Conservation (phyloP, 2,113 vertebrate species). For the Asarcornis scutulata region DNA sequence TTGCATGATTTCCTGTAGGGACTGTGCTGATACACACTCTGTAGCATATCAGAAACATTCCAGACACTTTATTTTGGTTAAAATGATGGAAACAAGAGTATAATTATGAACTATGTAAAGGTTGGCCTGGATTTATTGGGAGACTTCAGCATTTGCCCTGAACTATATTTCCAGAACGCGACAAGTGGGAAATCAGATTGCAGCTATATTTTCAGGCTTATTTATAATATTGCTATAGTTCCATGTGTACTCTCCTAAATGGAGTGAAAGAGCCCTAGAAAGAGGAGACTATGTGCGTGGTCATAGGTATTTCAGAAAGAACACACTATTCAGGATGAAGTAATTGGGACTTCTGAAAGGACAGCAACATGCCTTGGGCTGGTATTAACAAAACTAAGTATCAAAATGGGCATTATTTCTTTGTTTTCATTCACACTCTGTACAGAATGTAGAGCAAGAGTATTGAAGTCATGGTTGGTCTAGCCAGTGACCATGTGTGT, state of each 20-base stretch:
- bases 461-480: not conserved
- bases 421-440: not conserved
- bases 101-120: not conserved
- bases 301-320: not conserved
- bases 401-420: not conserved
- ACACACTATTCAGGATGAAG: accelerated
- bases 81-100: not conserved
- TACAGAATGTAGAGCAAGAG: not conserved
- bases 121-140: not conserved
- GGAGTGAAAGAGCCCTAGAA: not conserved
- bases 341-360: not conserved
- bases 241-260: not conserved
- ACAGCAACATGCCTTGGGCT: not conserved
- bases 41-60: not conserved
- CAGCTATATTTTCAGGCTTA: not conserved
- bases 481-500: accelerated
- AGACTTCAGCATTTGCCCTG: not conserved
- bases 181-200: not conserved
- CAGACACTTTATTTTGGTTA: not conserved
- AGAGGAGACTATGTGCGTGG: not conserved
- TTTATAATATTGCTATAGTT: not conserved
- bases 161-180: not conserved
- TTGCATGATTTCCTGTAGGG: accelerated
- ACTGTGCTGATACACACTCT: not conserved
- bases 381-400: not conserved